phyloP scores from a whole-genome alignment of 2,113 vertebrate genomes.

The Anguilla rostrata region DNA sequence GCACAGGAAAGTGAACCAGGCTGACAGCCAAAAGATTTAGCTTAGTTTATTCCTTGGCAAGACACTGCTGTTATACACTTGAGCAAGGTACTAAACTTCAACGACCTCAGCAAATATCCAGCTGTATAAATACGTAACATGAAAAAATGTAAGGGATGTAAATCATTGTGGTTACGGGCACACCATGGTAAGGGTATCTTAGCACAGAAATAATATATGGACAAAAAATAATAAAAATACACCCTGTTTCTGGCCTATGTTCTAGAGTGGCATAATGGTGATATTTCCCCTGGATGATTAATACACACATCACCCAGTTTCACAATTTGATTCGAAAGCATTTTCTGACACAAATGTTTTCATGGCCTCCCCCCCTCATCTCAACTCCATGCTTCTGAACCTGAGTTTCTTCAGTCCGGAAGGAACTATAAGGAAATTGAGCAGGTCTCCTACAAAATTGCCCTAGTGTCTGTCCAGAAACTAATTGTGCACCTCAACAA shows the following conservation, averaged over 20 bases:
- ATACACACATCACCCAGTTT: background rate
- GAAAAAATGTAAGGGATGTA: background rate
- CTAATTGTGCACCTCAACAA: no score
- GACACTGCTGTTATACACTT: background rate
- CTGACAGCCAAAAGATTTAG: background rate
- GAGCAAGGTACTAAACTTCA: background rate
- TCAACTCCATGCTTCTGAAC: no score
- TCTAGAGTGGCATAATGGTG: background rate
- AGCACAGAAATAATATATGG: background rate
- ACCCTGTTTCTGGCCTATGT: background rate
- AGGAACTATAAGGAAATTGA: no score
- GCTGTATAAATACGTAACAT: background rate
- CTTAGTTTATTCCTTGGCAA: background rate
- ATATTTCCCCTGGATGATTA: background rate
- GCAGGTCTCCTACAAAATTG: no score
- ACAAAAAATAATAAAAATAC: background rate
- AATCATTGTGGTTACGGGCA: background rate
- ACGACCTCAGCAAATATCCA: background rate
- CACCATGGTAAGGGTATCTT: background rate
- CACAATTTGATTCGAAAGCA: no score
- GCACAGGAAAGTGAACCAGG: background rate
- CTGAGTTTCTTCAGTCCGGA: no score
- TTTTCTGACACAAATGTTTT: no score
- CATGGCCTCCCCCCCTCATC: no score
- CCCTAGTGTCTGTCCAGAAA: no score